phyloP scores from a whole-genome alignment of 2,888 invertebrate species.

The Ophioninae sp. region DNA sequence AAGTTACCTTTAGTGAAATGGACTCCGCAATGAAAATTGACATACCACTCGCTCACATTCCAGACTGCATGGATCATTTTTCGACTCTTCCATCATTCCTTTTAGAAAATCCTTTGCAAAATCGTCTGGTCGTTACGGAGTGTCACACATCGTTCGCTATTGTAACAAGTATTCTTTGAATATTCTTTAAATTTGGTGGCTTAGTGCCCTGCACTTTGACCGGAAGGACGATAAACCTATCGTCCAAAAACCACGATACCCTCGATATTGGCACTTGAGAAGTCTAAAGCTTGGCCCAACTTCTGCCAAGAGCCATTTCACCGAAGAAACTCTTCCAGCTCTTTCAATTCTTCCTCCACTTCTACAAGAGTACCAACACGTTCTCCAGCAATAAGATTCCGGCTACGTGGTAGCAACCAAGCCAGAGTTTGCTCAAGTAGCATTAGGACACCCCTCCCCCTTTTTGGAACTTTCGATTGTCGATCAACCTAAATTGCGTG shows the following conservation, averaged over 20 bases:
- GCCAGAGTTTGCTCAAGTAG: not conserved
- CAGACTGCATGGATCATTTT: not conserved
- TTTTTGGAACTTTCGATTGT: conserved; percentile 26
- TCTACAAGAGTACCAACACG: not conserved
- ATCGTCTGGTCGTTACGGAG: too few relatives aligned
- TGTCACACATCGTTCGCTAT: too few relatives aligned
- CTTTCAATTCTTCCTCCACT: conserved; percentile 1
- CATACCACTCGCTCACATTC: not conserved
- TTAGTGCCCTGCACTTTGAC: conserved; percentile 22
- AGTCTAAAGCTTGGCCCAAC: not conserved
- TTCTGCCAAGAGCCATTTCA: conserved; percentile 42
- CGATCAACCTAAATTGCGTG: conserved; percentile 2
- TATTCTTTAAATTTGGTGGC: conserved; percentile 4
- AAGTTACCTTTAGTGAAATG: not conserved
- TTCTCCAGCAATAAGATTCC: not conserved
- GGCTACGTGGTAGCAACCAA: not conserved
- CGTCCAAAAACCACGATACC: not conserved
- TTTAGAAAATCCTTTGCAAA: too few relatives aligned
- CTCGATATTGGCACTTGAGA: conserved; percentile 27
- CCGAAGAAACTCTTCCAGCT: conserved; percentile 2
- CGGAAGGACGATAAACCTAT: conserved; percentile 13
- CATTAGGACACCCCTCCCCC: too few relatives aligned
- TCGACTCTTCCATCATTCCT: too few relatives aligned
- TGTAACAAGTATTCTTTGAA: too few relatives aligned
- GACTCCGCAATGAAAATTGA: not conserved